Conservation (phyloP, 2,113 vertebrate genomes). For the Dasyurus viverrinus region DNA sequence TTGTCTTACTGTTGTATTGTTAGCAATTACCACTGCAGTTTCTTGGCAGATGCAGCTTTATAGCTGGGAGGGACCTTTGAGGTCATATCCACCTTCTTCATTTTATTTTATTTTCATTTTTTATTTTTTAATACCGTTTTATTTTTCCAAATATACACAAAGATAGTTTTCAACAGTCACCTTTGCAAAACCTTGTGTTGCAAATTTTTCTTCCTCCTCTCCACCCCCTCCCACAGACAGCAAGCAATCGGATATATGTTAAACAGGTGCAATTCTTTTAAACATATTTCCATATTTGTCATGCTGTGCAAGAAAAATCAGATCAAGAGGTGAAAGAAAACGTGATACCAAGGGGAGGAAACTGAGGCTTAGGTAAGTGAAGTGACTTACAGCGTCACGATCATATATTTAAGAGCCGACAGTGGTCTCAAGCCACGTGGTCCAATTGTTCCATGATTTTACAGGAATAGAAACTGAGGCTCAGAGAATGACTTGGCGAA, state of each 20-base stretch:
- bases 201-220: no score
- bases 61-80: not conserved
- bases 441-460: not conserved
- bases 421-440: not conserved
- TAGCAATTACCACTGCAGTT: not conserved
- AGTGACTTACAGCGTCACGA: not conserved
- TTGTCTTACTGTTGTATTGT: not conserved
- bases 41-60: not conserved
- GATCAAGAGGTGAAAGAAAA: no score
- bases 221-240: no score
- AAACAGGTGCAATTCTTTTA: no score
- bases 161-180: no score
- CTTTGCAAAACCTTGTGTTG: no score
- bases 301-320: no score
- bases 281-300: no score
- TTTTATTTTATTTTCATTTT: not conserved
- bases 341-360: not conserved
- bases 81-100: not conserved
- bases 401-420: not conserved
- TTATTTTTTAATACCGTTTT: no score
- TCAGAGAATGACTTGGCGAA: not conserved
- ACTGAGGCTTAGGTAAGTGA: not conserved
- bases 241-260: no score
- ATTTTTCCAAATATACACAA: no score
- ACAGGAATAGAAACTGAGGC: not conserved